phyloP scores from a whole-genome alignment of 2,113 vertebrate genomes.

The Columba livia region DNA sequence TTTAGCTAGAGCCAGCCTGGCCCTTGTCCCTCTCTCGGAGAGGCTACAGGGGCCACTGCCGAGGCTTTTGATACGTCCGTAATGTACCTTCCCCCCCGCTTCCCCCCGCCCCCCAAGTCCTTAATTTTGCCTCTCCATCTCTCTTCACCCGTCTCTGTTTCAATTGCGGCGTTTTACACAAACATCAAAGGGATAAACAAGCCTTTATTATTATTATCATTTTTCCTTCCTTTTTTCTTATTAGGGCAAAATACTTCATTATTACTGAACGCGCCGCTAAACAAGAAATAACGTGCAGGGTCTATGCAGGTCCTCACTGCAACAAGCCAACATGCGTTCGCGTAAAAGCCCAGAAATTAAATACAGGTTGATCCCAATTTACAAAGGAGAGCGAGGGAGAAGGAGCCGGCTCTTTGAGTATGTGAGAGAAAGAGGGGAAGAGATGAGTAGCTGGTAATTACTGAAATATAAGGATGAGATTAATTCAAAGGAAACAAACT shows the following conservation, averaged over 20 bases:
- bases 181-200: constrained; percentile 30
- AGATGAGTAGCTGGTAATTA: constrained; percentile 65
- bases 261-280: neutral
- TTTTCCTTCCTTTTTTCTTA: neutral
- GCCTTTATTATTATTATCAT: neutral
- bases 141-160: constrained; percentile 11
- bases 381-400: constrained; percentile 17
- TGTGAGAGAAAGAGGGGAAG: constrained; percentile 42
- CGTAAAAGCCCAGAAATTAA: constrained; percentile 31
- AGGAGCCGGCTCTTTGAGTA: constrained; percentile 30
- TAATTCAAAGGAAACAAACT: constrained; percentile 79
- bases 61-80: neutral
- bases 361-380: constrained; percentile 27
- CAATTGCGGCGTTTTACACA: constrained; percentile 14
- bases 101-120: neutral
- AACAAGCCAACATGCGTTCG: neutral
- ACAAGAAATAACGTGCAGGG: constrained; percentile 56
- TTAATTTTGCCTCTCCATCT: neutral
- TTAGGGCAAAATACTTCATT: constrained; percentile 33
- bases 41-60: neutral
- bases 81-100: neutral
- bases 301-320: neutral
- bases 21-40: neutral
- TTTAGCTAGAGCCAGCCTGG: rapidly evolving
- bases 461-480: constrained; percentile 74